phyloP scores from a whole-genome alignment of 2,797 vertebrate genomes.

The Rhincodon typus region DNA sequence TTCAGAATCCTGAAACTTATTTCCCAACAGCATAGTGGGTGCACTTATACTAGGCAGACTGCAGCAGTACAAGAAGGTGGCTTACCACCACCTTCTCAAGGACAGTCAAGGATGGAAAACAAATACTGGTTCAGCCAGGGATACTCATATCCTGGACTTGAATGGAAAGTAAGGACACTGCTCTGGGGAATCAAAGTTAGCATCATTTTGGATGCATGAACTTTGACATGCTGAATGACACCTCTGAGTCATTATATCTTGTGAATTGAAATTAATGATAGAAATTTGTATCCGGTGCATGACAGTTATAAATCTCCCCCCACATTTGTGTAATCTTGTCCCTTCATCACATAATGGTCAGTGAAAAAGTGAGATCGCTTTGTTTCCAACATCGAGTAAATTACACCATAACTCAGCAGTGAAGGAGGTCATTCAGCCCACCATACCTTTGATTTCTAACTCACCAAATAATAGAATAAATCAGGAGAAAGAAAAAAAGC shows the following conservation, averaged over 20 bases:
- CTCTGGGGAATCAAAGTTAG: not conserved
- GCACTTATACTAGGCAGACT: too few relatives aligned
- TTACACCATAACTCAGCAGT: too few relatives aligned
- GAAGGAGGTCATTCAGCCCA: not conserved
- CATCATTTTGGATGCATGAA: not conserved
- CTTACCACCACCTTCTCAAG: too few relatives aligned
- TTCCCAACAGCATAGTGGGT: too few relatives aligned
- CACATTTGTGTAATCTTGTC: not conserved
- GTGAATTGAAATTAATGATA: not conserved
- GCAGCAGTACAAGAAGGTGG: too few relatives aligned
- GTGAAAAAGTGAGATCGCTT: not conserved
- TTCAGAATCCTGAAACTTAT: too few relatives aligned
- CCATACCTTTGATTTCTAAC: not conserved
- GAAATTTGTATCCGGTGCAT: not conserved
- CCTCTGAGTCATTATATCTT: not conserved
- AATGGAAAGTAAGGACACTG: not conserved
- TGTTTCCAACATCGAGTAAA: not conserved
- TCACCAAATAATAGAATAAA: not conserved
- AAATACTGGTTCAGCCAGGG: too few relatives aligned
- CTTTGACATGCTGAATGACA: not conserved
- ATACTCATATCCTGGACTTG: too few relatives aligned
- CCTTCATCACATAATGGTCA: not conserved
- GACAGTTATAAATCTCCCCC: too few relatives aligned
- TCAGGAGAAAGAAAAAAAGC: not conserved
- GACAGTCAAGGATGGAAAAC: too few relatives aligned